Base-by-base conservation (phyloP, 2,797 vertebrate genomes). In the Scleropages formosus region DNA sequence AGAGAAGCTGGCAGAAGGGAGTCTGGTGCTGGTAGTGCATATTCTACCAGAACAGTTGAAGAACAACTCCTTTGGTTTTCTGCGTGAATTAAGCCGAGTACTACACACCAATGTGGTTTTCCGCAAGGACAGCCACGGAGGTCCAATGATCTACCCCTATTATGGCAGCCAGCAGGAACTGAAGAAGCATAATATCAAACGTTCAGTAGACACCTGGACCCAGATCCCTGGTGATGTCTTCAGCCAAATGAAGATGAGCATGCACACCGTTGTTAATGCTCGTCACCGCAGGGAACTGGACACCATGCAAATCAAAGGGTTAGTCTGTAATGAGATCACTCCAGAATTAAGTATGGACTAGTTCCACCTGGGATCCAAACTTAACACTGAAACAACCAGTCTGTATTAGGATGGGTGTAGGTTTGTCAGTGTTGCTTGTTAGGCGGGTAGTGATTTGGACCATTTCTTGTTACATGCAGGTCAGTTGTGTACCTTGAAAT, bases 401-500 rank as follows among this genome's bases (percentile, higher is more conserved):
- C 20, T 8, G 15, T 20, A 8, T 61, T 31, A 39, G 6, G 2
- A 31, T 67, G 11, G 39, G 26, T 10, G 10, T 39, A 16, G 60
- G 10, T 44, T 31, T 10, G 46, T 3, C 59, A 22, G 10, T 39
- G 16, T n/a, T 56, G 51, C 74, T 74, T 0, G 10, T 11, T 71
- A 81, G 80, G 79, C 80, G 81, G 84, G 81, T 53, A 18, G 6
- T n/a, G 24, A 1, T 26, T n/a, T 51, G 26, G 7, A 15, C 22
- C 4, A 16, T 22, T 27, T 16, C 18, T 12, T 12, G 3, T 18
- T 2, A 56, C 66, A 51, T 75, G 3, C 80, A 99, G 97, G 18
- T 98, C 98, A 9, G 89, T 99, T 0, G 96, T 99, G 46, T 94
- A 96, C 82, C 81, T 99, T 89, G 97, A 99, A 84, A 96, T 99